Percentiles rank a stretch among this genome's conserved stretches.
These are phyloP conservation scores for Drosophila oshimai DNA, from an alignment of 1,140 invertebrate genomes.

Conservation along the genomic window DNA sequence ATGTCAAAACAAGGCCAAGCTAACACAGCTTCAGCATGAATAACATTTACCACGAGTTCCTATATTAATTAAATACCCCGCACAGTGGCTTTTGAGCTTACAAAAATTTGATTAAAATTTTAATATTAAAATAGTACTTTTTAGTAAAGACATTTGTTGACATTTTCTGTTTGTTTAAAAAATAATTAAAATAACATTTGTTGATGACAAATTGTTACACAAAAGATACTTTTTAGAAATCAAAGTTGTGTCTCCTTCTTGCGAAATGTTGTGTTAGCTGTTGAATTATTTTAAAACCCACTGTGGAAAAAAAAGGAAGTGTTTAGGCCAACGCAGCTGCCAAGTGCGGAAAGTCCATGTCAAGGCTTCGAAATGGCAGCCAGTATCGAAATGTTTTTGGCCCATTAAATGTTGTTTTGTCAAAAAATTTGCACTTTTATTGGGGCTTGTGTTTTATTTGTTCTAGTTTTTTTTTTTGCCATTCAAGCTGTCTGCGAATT, in stretches of 20 bases:
- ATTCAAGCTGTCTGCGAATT: constrained; percentile 57
- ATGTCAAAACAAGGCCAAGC: not conserved
- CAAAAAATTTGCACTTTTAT: constrained; percentile 64
- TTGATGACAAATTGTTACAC: too few relatives aligned
- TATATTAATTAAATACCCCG: not conserved
- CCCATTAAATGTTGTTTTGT: constrained; percentile 27
- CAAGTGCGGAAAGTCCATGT: not conserved
- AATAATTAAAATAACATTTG: too few relatives aligned
- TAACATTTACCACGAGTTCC: not conserved
- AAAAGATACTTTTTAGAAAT: too few relatives aligned
- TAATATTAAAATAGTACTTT: not conserved
- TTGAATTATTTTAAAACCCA: not conserved
- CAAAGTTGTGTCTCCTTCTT: too few relatives aligned
- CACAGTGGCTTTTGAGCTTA: constrained; percentile 9
- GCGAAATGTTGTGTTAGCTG: too few relatives aligned
- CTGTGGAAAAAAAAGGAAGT: not conserved
- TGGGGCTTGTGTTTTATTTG: not conserved
- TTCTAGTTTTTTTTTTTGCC: constrained; percentile 7
- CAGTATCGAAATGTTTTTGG: not conserved
- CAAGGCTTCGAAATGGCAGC: not conserved
- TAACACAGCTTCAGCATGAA: constrained; percentile 6
- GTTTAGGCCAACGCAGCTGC: not conserved
- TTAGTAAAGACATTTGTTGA: too few relatives aligned
- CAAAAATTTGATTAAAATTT: not conserved
- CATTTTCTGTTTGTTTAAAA: too few relatives aligned